These are phyloP conservation scores for Macrobrachium rosenbergii DNA, from an alignment of 1,140 invertebrate species.

Conservation along the genomic window DNA sequence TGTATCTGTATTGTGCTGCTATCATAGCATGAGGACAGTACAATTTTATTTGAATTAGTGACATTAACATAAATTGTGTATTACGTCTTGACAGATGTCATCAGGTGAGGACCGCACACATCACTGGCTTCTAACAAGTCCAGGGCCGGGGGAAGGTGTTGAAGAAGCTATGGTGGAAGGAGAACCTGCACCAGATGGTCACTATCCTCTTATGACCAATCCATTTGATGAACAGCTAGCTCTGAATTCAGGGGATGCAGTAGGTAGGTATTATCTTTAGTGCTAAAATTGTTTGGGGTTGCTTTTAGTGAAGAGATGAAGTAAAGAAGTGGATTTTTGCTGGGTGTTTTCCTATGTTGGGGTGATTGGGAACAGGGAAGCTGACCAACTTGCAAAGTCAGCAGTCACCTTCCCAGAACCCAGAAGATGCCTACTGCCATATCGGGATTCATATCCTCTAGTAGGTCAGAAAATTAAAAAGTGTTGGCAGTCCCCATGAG, in stretches of 20 bases:
- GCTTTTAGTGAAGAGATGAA: too few relatives aligned
- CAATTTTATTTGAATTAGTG: neutral
- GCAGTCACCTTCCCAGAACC: too few relatives aligned
- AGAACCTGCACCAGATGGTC: slow-evolving; percentile 12
- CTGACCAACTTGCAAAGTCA: too few relatives aligned
- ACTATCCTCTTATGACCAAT: slow-evolving; percentile 11
- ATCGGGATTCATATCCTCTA: too few relatives aligned
- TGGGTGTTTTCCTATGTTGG: too few relatives aligned
- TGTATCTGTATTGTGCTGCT: neutral
- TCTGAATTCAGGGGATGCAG: slow-evolving; percentile 21
- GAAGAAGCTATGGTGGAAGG: slow-evolving; percentile 26
- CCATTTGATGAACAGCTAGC: slow-evolving; percentile 35
- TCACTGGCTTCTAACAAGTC: slow-evolving; percentile 50
- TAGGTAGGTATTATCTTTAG: neutral
- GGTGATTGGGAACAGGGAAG: too few relatives aligned
- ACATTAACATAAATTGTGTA: neutral
- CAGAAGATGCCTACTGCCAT: too few relatives aligned
- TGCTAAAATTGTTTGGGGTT: too few relatives aligned
- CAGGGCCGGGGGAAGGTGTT: slow-evolving; percentile 46
- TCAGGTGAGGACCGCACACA: slow-evolving; percentile 51
- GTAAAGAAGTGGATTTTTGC: too few relatives aligned
- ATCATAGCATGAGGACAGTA: neutral
- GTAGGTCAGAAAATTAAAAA: too few relatives aligned
- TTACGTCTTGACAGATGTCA: slow-evolving; percentile 39
- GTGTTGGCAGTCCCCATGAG: too few relatives aligned